Conservation (phyloP, 2,888 invertebrate genomes). For the Drosophila meridionalis region DNA sequence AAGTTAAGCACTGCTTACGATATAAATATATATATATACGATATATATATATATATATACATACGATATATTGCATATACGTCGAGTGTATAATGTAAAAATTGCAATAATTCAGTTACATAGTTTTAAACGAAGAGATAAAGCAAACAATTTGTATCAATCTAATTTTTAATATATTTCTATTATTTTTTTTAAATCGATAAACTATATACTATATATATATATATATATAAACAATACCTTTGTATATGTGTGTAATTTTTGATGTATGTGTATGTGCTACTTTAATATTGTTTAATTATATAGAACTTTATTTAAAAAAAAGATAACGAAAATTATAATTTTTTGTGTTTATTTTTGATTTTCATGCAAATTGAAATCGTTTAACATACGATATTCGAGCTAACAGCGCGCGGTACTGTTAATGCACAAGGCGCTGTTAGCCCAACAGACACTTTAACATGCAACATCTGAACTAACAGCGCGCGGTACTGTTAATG, state of each 20-base stretch:
- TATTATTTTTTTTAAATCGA: conserved; percentile 38
- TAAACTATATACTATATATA: conserved; percentile 28
- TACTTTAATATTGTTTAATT: conserved; percentile 73
- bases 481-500: conserved; percentile 41
- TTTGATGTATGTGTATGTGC: conserved; percentile 73
- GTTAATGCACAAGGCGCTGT: conserved; percentile 42
- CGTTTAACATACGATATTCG: conserved; percentile 14
- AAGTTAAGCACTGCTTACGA: conserved; percentile 38
- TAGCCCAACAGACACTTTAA: conserved; percentile 23
- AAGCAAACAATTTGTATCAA: conserved; percentile 20
- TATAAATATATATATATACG: conserved; percentile 9
- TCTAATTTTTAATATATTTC: conserved; percentile 43
- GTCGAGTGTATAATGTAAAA: conserved; percentile 44
- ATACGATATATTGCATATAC: conserved; percentile 35
- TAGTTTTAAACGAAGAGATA: conserved; percentile 42
- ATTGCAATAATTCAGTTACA: conserved; percentile 64
- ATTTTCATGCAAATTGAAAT: background rate
- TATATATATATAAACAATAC: conserved; percentile 29
- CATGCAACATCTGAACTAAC: conserved; percentile 22
- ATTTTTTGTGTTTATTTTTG: conserved; percentile 40
- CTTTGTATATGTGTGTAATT: conserved; percentile 70
- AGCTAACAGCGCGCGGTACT: conserved; percentile 40
- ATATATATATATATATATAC: conserved; percentile 18
- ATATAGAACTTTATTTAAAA: conserved; percentile 69
- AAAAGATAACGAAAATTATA: conserved; percentile 16